Base-by-base conservation (phyloP, 2,888 invertebrate genomes). In the Linnaemya vulpina region DNA sequence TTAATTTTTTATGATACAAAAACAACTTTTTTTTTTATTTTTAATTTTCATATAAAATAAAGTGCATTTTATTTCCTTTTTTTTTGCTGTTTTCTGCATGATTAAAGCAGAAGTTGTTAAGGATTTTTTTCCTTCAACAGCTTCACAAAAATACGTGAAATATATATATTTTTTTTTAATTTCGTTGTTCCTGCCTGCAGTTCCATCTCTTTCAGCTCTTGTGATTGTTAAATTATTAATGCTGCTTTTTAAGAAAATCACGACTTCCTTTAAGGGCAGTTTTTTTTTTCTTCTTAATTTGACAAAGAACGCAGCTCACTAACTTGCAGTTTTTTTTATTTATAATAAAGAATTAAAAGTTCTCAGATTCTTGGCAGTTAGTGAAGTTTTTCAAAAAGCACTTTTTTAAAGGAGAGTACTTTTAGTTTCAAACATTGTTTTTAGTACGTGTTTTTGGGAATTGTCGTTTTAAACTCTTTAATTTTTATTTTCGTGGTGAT, bases 141-240 rank as follows among this genome's bases (percentile, higher is more conserved):
- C 17, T 38, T 38, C 13, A 43, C 58, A 81, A 68, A 68, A 63
- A 68, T 82, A 85, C 85, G 85, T 85, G 85, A 78, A 65, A 30
- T 75, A 70, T 74, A 70, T 75, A n/a, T n/a, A n/a, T n/a, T n/a
- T n/a, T n/a, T n/a, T 70, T 35, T 38, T 15, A 11, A 46, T 53
- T 78, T 49, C 38, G 46, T 58, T 68, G 51, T 70, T 63, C 10
- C 22, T 67, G 70, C 13, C 22, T 67, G 70, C 13, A 60, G 30
- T 49, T 65, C 63, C 10, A 40, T 55, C 30, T 58, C 75, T 68
- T 79, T 68, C 20, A 49, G 15, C n/a, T 51, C 68, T 43, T 81
- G 62, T 49, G 70, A 75, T 82, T 78, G 82, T 85, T 84, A 82
- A 85, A 85, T 85, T 85, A 85, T 85, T 74, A 82, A 82, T 82